Conservation (phyloP, 1,140 invertebrate genomes). For the Bombus sibiricus region DNA sequence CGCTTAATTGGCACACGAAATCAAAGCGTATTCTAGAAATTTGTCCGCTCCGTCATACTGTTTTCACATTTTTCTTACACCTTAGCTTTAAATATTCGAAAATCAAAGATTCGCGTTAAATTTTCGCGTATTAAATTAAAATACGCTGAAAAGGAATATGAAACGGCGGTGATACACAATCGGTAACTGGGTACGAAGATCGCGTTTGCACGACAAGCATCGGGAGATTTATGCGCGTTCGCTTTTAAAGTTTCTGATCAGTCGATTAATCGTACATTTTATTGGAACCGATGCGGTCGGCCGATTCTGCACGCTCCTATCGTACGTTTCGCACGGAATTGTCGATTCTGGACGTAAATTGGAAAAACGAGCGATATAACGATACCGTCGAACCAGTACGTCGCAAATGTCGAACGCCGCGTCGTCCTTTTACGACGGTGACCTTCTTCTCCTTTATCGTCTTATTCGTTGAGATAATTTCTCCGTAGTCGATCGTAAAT, state of each 20-base stretch:
- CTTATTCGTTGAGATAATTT: too few relatives aligned
- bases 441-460: too few relatives aligned
- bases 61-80: not conserved
- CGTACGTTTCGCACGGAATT: not conserved
- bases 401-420: too few relatives aligned
- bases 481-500: not conserved
- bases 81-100: not conserved
- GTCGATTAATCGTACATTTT: slow-evolving; percentile 5
- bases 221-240: not conserved
- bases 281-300: not conserved
- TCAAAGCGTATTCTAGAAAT: not conserved
- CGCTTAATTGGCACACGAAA: not conserved
- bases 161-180: too few relatives aligned
- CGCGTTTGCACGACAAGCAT: not conserved
- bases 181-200: too few relatives aligned
- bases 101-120: not conserved
- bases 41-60: not conserved
- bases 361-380: not conserved
- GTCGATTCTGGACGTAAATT: not conserved
- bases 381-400: too few relatives aligned
- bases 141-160: too few relatives aligned
- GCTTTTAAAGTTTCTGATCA: not conserved
- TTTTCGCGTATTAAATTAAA: too few relatives aligned
- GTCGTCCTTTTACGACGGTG: too few relatives aligned
- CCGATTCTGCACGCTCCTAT: not conserved